Base-by-base conservation (phyloP, 1,140 invertebrate species). In the Drosophila pseudoobscura region DNA sequence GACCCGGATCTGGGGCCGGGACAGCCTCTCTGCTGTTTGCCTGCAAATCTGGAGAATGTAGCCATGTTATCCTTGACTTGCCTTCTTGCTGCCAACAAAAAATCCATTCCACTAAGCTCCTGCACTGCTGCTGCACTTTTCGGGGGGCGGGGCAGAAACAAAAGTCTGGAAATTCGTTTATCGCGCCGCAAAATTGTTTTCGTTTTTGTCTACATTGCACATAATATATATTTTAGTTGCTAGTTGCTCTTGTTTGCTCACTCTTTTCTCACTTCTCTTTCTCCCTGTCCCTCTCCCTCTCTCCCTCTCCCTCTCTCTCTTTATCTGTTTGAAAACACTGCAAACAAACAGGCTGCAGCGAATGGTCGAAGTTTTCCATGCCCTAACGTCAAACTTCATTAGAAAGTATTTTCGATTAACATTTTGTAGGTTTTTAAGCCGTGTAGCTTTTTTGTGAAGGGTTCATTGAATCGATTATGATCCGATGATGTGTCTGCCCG, bases 131-230 rank as follows among this genome's bases (percentile, higher is more conserved):
- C 44, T 56, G 20, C 54, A 45, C n/a, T 43, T 49, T 53, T 39
- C 39, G 6, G 52, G 17, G 17, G 47, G 55, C 51, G 17, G 52
- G 20, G 60, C n/a, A 44, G 44, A 65, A 69, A 57, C 56, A 78
- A 78, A 75, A 62, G 72, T 65, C 60, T 55, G 57, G 35, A 82
- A 82, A 87, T 87, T 87, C 82, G 82, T 88, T 87, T 87, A 87
- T 85, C 82, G 82, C 78, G 78, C 54, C 84, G 62, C 65, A 75
- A 82, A 87, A 87, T 88, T 87, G 70, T 80, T 75, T 88, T 88
- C 77, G 65, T 87, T 87, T 76, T 87, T 87, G 65, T 82, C 26
- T 51, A 75, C 70, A 75, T 35, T 50, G 44, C 54, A 75, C 61
- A 75, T 75, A 65, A 74, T 54, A 68, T 76, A 69, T 66, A 69